Evolutionary conservation across 2,113 vertebrate species (phyloP), one percentile per base, ranked within the genome.

Genomic region (Salvator merianae): DNA sequence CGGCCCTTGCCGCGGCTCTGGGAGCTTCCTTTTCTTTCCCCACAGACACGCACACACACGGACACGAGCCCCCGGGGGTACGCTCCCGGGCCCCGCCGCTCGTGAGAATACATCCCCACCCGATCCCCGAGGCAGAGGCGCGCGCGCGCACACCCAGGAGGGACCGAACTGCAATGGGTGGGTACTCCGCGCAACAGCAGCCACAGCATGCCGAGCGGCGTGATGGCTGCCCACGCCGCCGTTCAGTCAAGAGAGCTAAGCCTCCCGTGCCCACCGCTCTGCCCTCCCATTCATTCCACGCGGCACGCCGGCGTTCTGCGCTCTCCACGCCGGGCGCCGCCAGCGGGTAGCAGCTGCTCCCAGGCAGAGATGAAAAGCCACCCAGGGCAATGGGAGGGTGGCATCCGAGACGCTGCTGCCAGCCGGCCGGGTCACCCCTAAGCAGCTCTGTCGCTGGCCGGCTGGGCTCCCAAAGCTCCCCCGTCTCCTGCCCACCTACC

Each of bases 111-210:
- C 43, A 47, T 47, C 10, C 43, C 43, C 43, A 20, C 55, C 55
- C 55, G 4, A 16, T 4, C 4, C 34, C 5, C 28, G 7, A 30
- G 26, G 28, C 53, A 18, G 53, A 12, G 8, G 20, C 14, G 55
- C 55, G 20, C 14, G 16, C 14, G 55, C 34, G 1, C 53, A 4
- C 71, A 13, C 36, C 3, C 32, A 2, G n/a, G 26, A 53, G 30
- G 18, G 28, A n/a, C 59, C 36, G n/a, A 32, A 28, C 75, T 26
- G 75, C 75, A 78, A 63, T 71, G 83, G 83, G 63, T 84, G 82
- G 62, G 30, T 40, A 4, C 74, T 59, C 82, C 14, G 32, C 68
- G n/a, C 82, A n/a, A 32, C 32, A n/a, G 65, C 82, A 26, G 12
- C 40, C 5, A 9, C 43, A 47, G 53, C 53, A 18, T 55, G 55